Evolutionary conservation across 23 tunicate species (phyloP).

Genomic region (Diplosoma virens): DNA sequence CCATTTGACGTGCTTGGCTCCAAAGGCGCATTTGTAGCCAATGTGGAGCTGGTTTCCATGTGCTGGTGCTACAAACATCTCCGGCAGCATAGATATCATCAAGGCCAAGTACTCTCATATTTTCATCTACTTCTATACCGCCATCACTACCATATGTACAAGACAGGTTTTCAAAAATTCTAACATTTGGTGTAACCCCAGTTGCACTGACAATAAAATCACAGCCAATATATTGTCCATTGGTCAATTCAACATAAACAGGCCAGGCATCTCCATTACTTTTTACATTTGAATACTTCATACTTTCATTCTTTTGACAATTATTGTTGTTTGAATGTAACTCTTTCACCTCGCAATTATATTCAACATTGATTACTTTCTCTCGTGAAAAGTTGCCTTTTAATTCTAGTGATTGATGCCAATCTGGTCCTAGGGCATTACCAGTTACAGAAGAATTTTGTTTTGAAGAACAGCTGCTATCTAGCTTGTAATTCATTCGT

Average conservation of each 20-base stretch:
- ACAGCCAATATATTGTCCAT: conserved; percentile 44
- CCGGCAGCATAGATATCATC: conserved; percentile 80
- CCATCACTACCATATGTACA: conserved; percentile 39
- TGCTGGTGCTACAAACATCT: conserved; percentile 67
- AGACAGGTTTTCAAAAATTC: conserved; percentile 30
- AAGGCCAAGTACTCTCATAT: conserved; percentile 68
- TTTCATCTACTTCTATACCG: conserved; percentile 65
- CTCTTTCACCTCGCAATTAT: conserved; percentile 48
- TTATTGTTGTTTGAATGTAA: conserved; percentile 5
- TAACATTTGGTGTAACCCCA: conserved; percentile 65
- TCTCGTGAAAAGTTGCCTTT: background rate
- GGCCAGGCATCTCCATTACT: conserved; percentile 46
- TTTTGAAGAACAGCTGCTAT: background rate
- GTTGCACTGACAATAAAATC: conserved; percentile 90
- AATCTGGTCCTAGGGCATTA: conserved; percentile 89
- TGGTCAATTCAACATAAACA: conserved; percentile 49
- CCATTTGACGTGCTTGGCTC: conserved; percentile 96
- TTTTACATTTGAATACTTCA: background rate
- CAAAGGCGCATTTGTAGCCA: conserved; percentile 91
- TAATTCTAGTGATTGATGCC: conserved; percentile 57
- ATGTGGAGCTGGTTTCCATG: conserved; percentile 56
- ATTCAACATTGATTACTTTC: conserved; percentile 31
- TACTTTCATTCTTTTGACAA: background rate
- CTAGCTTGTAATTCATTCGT: conserved; percentile 47
- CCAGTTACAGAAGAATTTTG: conserved; percentile 14